A percentile compares a stretch with the other conserved stretches of the same genome.
These are phyloP conservation scores for Geotrypetes seraphini DNA, from an alignment of 2,797 vertebrate species.

Conservation along the genomic window DNA sequence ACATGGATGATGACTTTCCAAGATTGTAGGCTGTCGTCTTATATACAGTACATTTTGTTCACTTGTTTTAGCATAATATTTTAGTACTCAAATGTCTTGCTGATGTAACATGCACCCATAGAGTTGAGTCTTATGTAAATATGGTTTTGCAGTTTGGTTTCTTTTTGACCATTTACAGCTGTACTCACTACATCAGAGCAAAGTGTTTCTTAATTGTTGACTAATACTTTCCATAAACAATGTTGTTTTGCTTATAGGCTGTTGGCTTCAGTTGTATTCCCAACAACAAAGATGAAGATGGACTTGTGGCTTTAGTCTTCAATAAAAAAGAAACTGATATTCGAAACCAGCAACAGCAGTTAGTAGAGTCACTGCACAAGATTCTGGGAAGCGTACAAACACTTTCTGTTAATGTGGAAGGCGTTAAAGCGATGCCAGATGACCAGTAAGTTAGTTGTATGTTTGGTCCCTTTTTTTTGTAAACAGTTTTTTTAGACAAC, in stretches of 20 bases:
- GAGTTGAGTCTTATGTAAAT: no score
- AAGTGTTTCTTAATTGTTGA: neutral
- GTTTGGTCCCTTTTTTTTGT: no score
- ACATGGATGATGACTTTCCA: no score
- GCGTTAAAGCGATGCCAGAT: constrained; percentile 79
- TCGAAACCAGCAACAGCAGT: constrained; percentile 81
- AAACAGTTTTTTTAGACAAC: no score
- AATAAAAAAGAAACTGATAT: constrained; percentile 86
- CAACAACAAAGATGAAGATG: constrained; percentile 89
- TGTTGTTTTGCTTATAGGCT: constrained; percentile 55
- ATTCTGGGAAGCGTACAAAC: constrained; percentile 81
- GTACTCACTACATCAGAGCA: no score
- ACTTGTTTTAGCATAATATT: no score
- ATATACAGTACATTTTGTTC: no score
- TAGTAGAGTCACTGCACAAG: constrained; percentile 90
- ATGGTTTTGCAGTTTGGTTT: no score
- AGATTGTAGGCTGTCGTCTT: no score
- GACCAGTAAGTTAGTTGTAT: constrained; percentile 74
- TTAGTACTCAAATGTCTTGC: no score
- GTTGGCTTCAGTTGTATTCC: constrained; percentile 89
- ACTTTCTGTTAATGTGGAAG: constrained; percentile 83
- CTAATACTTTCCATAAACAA: neutral
- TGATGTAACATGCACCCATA: no score
- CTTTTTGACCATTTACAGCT: neutral
- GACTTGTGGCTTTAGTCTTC: constrained; percentile 78